Conservation (phyloP, 2,888 invertebrate genomes). For the Trichopria drosophilae region DNA sequence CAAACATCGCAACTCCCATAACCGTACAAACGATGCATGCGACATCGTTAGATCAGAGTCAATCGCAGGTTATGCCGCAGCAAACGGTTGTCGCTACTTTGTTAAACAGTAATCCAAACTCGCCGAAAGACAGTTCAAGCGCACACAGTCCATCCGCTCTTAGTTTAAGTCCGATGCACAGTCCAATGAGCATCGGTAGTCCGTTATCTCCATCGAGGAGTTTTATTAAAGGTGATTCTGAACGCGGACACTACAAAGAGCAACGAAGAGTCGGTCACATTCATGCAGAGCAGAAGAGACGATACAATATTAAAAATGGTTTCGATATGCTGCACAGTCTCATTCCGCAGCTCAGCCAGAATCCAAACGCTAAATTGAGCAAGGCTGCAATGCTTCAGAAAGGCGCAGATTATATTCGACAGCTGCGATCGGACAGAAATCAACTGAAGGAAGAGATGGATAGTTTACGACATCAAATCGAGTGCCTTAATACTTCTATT, state of each 20-base stretch:
- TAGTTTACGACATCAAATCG: conserved; percentile 82
- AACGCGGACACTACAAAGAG: conserved; percentile 63
- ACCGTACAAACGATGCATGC: conserved; percentile 57
- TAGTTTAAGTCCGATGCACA: conserved; percentile 59
- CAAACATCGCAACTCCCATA: conserved; percentile 58
- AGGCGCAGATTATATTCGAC: conserved; percentile 92
- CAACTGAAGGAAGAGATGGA: conserved; percentile 90
- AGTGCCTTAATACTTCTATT: conserved; percentile 85
- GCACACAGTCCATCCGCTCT: conserved; percentile 55
- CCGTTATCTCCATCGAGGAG: conserved; percentile 68
- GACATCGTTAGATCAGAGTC: conserved; percentile 40
- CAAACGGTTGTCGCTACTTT: background rate
- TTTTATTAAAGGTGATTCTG: conserved; percentile 58
- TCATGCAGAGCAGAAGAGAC: conserved; percentile 93
- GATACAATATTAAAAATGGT: conserved; percentile 94
- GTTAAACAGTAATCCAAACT: conserved; percentile 47
- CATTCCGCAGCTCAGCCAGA: conserved; percentile 88
- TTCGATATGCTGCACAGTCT: conserved; percentile 92
- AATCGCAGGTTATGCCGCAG: conserved; percentile 25
- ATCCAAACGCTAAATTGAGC: conserved; percentile 88
- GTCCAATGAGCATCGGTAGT: conserved; percentile 60
- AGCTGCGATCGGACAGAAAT: conserved; percentile 81
- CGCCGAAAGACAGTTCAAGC: conserved; percentile 51
- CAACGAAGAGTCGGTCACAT: conserved; percentile 86
- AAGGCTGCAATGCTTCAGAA: conserved; percentile 97